Evolutionary conservation across 2,888 invertebrate genomes (phyloP).

Genomic region (Eristalis pertinax): DNA sequence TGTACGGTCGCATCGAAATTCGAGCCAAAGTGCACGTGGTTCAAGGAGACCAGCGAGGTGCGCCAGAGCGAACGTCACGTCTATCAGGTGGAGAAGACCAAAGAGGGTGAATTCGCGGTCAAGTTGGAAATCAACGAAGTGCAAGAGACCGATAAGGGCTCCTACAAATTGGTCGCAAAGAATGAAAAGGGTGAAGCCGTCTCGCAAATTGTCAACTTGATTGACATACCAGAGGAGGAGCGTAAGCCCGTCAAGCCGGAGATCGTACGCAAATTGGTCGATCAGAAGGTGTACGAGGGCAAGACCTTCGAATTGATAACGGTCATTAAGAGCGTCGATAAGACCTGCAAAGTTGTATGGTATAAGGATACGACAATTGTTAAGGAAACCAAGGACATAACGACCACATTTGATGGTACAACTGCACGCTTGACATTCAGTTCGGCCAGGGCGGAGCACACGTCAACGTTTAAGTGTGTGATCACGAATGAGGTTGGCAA

Average conservation of each 20-base stretch:
- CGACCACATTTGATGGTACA: slow-evolving; percentile 91
- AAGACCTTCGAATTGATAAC: slow-evolving; percentile 91
- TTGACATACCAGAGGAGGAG: slow-evolving; percentile 89
- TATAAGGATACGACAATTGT: slow-evolving; percentile 91
- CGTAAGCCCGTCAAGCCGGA: slow-evolving; percentile 91
- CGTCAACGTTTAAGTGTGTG: slow-evolving; percentile 91
- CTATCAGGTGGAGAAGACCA: slow-evolving; percentile 79
- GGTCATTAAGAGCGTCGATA: slow-evolving; percentile 88
- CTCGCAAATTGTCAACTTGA: slow-evolving; percentile 93
- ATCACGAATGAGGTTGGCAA: slow-evolving; percentile 95
- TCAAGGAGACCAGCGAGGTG: slow-evolving; percentile 91
- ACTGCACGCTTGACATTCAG: slow-evolving; percentile 90
- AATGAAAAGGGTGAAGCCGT: slow-evolving; percentile 96
- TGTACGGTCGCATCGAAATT: slow-evolving; percentile 96
- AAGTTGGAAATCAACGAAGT: slow-evolving; percentile 95
- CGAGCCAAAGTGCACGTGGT: slow-evolving; percentile 96
- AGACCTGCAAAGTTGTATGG: slow-evolving; percentile 92
- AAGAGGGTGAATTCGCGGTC: slow-evolving; percentile 93
- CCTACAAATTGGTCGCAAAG: slow-evolving; percentile 94
- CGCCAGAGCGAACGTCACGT: slow-evolving; percentile 83
- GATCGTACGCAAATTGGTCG: slow-evolving; percentile 88
- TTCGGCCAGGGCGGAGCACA: slow-evolving; percentile 88
- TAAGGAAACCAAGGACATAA: slow-evolving; percentile 89
- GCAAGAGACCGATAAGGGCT: slow-evolving; percentile 90
- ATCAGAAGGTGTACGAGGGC: slow-evolving; percentile 87